Conservation (phyloP, 64 coral and sea anemone genomes). For the Montipora foliosa region DNA sequence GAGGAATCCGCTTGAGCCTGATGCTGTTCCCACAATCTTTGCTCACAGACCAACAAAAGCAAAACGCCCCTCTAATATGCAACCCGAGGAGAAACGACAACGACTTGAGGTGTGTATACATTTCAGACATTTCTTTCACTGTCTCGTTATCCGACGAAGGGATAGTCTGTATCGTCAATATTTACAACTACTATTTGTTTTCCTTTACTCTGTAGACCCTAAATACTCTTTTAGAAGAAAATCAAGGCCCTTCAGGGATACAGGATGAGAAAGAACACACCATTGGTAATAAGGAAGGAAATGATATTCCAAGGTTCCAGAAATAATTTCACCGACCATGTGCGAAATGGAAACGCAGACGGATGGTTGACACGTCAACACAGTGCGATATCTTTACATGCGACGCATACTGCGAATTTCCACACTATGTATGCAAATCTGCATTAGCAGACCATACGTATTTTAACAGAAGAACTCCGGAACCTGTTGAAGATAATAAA, state of each 20-base stretch:
- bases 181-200: too few species aligned
- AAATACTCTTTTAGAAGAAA: too few species aligned
- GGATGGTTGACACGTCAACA: neutral
- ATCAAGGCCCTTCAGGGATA: too few species aligned
- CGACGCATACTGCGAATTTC: neutral
- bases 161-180: neutral
- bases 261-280: neutral
- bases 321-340: neutral
- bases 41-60: constrained; percentile 7
- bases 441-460: neutral
- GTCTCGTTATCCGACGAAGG: neutral
- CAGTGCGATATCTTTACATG: neutral
- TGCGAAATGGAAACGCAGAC: neutral
- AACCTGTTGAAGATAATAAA: too few species aligned
- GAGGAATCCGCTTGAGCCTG: constrained; percentile 16
- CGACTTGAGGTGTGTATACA: neutral
- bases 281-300: neutral
- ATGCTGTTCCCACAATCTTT: constrained; percentile 40
- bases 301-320: neutral
- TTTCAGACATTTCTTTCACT: neutral
- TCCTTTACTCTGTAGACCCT: too few species aligned
- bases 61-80: neutral
- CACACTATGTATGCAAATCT: neutral
- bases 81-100: constrained; percentile 42
- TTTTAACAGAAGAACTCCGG: too few species aligned